Evolutionary conservation across 2,888 invertebrate species (phyloP).

Genomic region (Patella caerulea): DNA sequence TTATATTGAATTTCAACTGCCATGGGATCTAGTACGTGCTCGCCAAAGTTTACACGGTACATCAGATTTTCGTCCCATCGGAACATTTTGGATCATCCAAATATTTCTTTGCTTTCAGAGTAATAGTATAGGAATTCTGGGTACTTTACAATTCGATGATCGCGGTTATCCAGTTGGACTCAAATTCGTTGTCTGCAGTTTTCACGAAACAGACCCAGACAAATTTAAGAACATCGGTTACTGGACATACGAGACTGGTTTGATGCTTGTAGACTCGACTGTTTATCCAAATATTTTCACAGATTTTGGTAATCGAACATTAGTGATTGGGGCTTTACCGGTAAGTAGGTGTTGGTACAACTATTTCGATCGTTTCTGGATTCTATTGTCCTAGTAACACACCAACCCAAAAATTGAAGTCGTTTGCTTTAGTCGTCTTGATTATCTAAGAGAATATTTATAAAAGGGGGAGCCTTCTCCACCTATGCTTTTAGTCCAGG

Average conservation of each 20-base stretch:
- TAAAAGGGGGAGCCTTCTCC: too few species aligned
- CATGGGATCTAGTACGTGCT: too few species aligned
- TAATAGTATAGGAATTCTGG: not conserved
- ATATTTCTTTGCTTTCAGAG: not conserved
- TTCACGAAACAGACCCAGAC: not conserved
- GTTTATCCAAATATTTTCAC: conserved; percentile 24
- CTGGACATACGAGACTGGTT: conserved; percentile 14
- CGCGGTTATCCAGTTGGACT: conserved; percentile 5
- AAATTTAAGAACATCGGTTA: conserved; percentile 16
- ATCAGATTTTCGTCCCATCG: too few species aligned
- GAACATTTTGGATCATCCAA: not conserved
- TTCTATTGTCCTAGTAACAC: too few species aligned
- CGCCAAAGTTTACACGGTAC: too few species aligned
- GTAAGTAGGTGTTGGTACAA: not conserved
- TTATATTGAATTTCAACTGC: too few species aligned
- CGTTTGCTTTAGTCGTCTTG: too few species aligned
- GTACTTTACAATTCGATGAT: conserved; percentile 16
- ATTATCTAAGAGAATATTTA: too few species aligned
- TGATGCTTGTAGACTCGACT: conserved; percentile 10
- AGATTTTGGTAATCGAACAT: conserved; percentile 22
- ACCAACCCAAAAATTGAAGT: too few species aligned
- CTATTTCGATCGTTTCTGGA: too few species aligned
- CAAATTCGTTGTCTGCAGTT: conserved; percentile 18
- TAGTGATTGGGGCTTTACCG: conserved; percentile 18
- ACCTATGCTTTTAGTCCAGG: too few species aligned